Base-by-base conservation (phyloP, 1,140 invertebrate genomes). In the Matsumurasca onukii region DNA sequence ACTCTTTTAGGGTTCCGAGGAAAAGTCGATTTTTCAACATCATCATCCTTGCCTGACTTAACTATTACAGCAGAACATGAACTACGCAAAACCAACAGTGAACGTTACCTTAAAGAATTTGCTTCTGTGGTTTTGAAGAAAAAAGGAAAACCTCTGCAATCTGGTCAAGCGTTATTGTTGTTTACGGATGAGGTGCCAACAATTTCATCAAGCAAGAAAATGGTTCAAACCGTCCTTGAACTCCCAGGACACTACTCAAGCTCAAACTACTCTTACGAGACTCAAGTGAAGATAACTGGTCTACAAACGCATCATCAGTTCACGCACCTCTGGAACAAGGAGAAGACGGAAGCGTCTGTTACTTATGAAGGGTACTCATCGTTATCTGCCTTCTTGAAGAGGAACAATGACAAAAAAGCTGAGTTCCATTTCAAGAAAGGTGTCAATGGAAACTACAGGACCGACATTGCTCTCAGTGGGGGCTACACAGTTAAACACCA, bases 371-470 rank as follows among this genome's bases (percentile, higher is more conserved):
- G 25, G 25, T 27, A 27, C 12, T 9, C 15, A 12, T 25, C 25
- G 3, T 2, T 59, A 12, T 13, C 24, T 59, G 22, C 2, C 9
- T 25, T 59, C 2, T 25, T 59, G 9, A 59, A 59, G 30, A 59
- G 55, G 30, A 59, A 59, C n/a, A 9, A 59, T 59, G 55, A 59
- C n/a, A 59, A 59, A 59, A 59, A 27, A 29, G 22, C n/a, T 27
- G 55, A 59, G 30, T 27, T 59, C 13, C 5, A 13, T 29, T 59
- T 27, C 55, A 59, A 27, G 24, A 59, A 59, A 5, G 2, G 13
- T 5, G 15, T 12, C 55, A 25, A 59, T 27, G 15, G 15, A 25
- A 59, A 59, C 25, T 59, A 59, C 25, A 59, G 24, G 30, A 59
- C 24, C 9, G 55, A 59, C n/a, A 22, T 59, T 12, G 15, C 9